A percentile compares a stretch with the other conserved stretches of the same genome.
These are phyloP conservation scores for Gobio occitaniae DNA, from an alignment of 2,797 vertebrate genomes.

Conservation along the genomic window DNA sequence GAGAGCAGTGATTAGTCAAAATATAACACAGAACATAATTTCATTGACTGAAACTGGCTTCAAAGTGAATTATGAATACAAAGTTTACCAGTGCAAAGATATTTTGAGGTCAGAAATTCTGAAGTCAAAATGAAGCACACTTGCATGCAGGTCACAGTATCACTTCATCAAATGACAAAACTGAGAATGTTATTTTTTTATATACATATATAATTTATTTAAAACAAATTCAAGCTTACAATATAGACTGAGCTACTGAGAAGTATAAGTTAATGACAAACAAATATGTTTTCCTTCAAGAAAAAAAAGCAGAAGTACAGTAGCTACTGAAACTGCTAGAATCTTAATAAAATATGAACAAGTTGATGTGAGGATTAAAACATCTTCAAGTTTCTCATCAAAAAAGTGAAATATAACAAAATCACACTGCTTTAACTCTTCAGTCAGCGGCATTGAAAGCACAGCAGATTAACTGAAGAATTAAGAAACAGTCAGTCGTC, in stretches of 20 bases:
- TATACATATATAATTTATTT: conserved; percentile 8
- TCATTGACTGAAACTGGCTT: background rate
- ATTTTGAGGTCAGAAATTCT: background rate
- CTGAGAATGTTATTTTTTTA: too few relatives aligned
- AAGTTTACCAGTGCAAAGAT: background rate
- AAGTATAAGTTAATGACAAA: background rate
- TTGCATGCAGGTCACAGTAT: background rate
- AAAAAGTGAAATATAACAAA: background rate
- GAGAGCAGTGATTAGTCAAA: background rate
- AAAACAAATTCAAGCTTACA: background rate
- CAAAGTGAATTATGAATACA: background rate
- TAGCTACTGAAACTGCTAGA: background rate
- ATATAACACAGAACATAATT: background rate
- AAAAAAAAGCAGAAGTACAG: background rate
- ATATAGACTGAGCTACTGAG: background rate
- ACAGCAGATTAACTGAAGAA: background rate
- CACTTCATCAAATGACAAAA: background rate
- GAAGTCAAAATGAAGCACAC: background rate
- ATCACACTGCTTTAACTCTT: background rate
- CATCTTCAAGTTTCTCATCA: background rate
- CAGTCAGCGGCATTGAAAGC: background rate
- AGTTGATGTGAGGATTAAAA: background rate
- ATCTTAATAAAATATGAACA: background rate
- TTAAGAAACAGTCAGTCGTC: background rate
- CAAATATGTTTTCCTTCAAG: background rate